Percentiles rank a stretch among this genome's conserved stretches.
Evolutionary conservation across 2,113 vertebrate species (phyloP).

Genomic region (Mixornis gularis): DNA sequence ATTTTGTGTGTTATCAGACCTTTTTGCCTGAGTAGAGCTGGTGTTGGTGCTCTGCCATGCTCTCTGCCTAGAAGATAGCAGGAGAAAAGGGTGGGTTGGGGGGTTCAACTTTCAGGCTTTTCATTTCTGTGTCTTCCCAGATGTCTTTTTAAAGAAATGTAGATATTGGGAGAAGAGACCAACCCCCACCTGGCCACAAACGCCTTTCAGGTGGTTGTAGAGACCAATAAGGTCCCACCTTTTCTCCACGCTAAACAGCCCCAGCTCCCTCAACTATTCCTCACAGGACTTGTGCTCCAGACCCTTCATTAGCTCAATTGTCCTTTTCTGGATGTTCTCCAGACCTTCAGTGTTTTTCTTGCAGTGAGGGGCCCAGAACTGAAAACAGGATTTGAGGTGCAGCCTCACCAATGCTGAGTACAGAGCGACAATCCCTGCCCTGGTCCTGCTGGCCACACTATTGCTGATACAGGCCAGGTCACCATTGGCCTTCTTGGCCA

Average conservation of each 20-base stretch:
- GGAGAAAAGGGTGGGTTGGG: not conserved
- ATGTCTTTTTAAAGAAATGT: not conserved
- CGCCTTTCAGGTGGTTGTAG: not conserved
- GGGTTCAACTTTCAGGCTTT: not conserved
- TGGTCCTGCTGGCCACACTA: not conserved
- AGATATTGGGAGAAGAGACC: not conserved
- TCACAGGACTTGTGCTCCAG: not conserved
- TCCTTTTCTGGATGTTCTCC: fast-evolving
- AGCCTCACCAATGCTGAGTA: fast-evolving
- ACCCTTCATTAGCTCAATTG: not conserved
- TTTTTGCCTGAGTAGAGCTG: not conserved
- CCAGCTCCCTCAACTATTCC: not conserved
- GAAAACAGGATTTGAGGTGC: fast-evolving
- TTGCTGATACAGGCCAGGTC: not conserved
- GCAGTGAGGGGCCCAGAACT: not conserved
- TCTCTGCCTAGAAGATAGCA: not conserved
- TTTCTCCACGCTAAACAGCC: not conserved
- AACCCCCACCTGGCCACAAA: not conserved
- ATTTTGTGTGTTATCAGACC: not conserved
- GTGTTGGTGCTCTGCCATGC: not conserved
- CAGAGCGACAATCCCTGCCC: not conserved
- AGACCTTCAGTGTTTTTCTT: not conserved
- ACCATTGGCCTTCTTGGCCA: not conserved
- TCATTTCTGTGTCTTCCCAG: not conserved
- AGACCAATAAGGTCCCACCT: not conserved